These are phyloP conservation scores for Neogobius melanostomus DNA, from an alignment of 2,113 vertebrate genomes.

Conservation along the genomic window DNA sequence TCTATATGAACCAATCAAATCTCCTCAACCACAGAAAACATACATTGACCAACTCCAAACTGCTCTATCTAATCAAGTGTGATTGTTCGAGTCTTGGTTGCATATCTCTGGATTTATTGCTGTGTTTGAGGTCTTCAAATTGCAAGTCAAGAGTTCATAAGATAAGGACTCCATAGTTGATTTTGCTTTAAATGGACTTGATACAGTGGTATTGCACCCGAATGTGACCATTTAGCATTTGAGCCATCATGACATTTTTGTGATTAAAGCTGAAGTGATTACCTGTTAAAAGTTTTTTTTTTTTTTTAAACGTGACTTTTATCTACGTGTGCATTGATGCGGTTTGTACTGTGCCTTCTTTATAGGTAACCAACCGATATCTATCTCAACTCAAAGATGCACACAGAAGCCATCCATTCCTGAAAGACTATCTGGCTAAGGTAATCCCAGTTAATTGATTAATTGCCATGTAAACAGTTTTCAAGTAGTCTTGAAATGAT, in stretches of 20 bases:
- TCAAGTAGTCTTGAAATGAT: too few species aligned
- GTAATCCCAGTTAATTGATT: constrained; percentile 59
- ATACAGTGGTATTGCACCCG: constrained; percentile 23
- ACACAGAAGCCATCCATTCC: constrained; percentile 88
- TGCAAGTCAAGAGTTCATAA: constrained; percentile 53
- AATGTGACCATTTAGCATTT: constrained; percentile 26
- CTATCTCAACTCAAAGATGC: constrained; percentile 94
- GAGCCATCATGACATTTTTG: constrained; percentile 3
- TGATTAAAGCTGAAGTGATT: constrained; percentile 38
- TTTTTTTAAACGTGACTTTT: background rate
- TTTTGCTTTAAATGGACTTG: constrained; percentile 16
- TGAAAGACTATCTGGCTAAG: constrained; percentile 92
- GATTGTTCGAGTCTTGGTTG: constrained; percentile 18
- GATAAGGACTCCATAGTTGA: constrained; percentile 54
- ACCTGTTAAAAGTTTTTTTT: background rate
- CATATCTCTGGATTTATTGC: constrained; percentile 34
- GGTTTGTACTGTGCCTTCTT: background rate
- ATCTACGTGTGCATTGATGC: background rate
- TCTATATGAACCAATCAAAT: background rate
- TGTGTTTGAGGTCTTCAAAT: constrained; percentile 12
- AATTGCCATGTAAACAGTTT: background rate
- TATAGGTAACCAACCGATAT: constrained; percentile 93
- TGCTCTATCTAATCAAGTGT: constrained; percentile 6
- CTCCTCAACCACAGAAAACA: background rate
- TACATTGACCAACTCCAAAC: background rate